Evolutionary conservation across 2,797 vertebrate genomes (phyloP).

Genomic region (Microctenopoma stevenorrisi): DNA sequence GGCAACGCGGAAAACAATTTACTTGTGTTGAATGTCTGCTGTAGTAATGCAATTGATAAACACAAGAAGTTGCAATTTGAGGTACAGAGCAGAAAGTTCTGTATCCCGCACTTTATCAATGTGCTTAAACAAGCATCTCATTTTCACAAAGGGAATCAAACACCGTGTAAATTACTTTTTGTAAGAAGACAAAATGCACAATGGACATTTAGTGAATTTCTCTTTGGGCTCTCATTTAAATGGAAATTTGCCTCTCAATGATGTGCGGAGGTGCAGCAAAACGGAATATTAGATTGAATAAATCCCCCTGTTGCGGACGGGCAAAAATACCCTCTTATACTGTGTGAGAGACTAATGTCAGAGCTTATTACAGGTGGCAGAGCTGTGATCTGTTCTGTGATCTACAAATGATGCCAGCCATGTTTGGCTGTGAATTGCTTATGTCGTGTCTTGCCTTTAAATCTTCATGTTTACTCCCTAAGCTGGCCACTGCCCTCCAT

Average conservation of each 20-base stretch:
- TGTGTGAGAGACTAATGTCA: slow-evolving; percentile 47
- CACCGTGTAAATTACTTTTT: slow-evolving; percentile 71
- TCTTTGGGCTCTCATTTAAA: slow-evolving; percentile 76
- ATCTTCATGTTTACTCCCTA: slow-evolving; percentile 54
- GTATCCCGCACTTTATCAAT: slow-evolving; percentile 28
- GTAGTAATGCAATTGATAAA: slow-evolving; percentile 36
- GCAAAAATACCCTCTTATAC: slow-evolving; percentile 34
- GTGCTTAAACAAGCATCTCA: slow-evolving; percentile 61
- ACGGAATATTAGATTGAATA: slow-evolving; percentile 75
- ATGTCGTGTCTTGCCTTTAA: slow-evolving; percentile 38
- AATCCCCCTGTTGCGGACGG: slow-evolving; percentile 56
- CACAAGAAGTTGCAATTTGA: slow-evolving; percentile 38
- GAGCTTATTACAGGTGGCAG: slow-evolving; percentile 53
- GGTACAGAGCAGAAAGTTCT: slow-evolving; percentile 51
- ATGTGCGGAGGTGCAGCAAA: slow-evolving; percentile 71
- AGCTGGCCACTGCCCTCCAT: slow-evolving; percentile 29
- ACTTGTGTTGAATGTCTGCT: slow-evolving; percentile 17
- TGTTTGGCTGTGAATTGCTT: slow-evolving; percentile 53
- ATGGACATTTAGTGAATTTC: slow-evolving; percentile 70
- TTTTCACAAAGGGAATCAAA: slow-evolving; percentile 71
- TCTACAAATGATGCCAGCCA: slow-evolving; percentile 55
- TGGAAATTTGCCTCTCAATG: slow-evolving; percentile 76
- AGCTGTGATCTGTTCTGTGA: slow-evolving; percentile 37
- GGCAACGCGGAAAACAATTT: slow-evolving; percentile 25
- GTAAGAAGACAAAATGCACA: slow-evolving; percentile 64